These are phyloP conservation scores for Dichetophora obliterata DNA, from an alignment of 2,888 invertebrate genomes.

Conservation along the genomic window DNA sequence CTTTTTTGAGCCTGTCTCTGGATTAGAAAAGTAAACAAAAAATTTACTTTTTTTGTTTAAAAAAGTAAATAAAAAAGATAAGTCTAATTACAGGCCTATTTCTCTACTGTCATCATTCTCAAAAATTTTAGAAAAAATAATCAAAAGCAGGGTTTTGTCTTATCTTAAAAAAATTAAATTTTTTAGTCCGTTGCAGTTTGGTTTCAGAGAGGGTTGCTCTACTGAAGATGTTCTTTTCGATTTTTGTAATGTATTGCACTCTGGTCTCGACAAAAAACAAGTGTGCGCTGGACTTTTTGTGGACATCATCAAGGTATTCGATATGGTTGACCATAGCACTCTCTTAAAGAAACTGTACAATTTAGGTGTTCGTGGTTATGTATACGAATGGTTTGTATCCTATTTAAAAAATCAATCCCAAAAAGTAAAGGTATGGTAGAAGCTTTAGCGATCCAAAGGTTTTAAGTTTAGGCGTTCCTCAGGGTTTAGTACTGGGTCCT, in stretches of 20 bases:
- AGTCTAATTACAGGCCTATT: neutral
- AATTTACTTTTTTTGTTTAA: neutral
- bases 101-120: slow-evolving; percentile 7
- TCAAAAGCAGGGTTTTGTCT: neutral
- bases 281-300: neutral
- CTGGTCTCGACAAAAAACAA: slow-evolving; percentile 6
- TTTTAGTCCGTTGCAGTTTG: too few relatives aligned
- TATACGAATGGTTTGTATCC: slow-evolving; percentile 5
- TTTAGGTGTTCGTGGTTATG: slow-evolving; percentile 1
- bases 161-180: neutral
- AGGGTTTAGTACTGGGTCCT: neutral
- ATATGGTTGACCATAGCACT: too few relatives aligned
- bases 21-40: neutral
- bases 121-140: neutral
- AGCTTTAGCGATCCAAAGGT: neutral
- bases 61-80: neutral
- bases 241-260: neutral
- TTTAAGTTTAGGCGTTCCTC: neutral
- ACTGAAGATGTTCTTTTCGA: neutral
- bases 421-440: neutral
- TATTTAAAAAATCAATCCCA: neutral
- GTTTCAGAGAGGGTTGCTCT: too few relatives aligned
- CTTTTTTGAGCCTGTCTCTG: neutral
- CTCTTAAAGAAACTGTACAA: neutral
- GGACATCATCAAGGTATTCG: too few relatives aligned